phyloP scores from a whole-genome alignment of 2,113 vertebrate genomes.

The Protomyctophum bolini region DNA sequence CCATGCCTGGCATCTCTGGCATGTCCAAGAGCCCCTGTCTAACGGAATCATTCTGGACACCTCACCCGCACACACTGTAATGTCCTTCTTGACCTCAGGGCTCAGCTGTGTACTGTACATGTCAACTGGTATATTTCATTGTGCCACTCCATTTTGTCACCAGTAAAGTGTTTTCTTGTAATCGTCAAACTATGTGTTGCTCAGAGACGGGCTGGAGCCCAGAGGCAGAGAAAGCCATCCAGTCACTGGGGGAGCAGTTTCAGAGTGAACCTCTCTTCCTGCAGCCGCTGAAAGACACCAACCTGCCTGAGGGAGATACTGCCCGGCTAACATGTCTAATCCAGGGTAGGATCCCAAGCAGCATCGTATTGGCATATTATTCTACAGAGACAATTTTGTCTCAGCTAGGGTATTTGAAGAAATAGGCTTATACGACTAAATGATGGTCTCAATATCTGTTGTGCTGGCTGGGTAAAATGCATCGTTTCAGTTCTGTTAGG shows the following conservation, averaged over 20 bases:
- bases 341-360: slow-evolving; percentile 43
- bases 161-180: too few species aligned
- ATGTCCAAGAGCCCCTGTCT: too few species aligned
- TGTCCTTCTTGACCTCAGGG: too few species aligned
- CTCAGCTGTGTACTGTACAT: too few species aligned
- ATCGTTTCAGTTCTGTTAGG: neutral
- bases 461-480: neutral
- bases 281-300: slow-evolving; percentile 57
- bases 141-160: too few species aligned
- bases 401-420: neutral
- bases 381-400: neutral
- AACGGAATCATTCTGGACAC: too few species aligned
- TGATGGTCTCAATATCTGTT: neutral
- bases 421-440: neutral
- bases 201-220: slow-evolving; percentile 70
- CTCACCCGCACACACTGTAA: too few species aligned
- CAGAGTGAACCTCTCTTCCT: slow-evolving; percentile 63
- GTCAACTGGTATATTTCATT: too few species aligned
- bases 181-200: too few species aligned
- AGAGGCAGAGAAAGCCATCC: slow-evolving; percentile 67
- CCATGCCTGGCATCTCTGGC: too few species aligned
- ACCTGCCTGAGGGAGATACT: slow-evolving; percentile 64
- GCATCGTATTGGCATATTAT: neutral
- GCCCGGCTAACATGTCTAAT: slow-evolving; percentile 68
- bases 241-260: slow-evolving; percentile 73